Percentiles rank a stretch among this genome's conserved stretches.
These are phyloP conservation scores for Kradibia gibbosae DNA, from an alignment of 1,140 invertebrate genomes.

Conservation along the genomic window DNA sequence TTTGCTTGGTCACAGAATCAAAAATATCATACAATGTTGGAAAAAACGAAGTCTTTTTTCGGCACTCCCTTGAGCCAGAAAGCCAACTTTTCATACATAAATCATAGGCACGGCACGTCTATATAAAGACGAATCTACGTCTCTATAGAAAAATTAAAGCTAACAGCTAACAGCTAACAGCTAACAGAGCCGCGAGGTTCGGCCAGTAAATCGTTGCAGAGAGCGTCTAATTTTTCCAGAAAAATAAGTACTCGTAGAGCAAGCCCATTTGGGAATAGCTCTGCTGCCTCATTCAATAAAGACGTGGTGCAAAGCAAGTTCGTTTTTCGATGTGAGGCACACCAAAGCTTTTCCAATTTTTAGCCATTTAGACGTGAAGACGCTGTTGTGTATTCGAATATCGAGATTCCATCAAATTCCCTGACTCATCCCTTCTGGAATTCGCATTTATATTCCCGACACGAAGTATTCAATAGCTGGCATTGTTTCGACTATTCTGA, in stretches of 20 bases:
- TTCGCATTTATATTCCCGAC: conserved; percentile 35
- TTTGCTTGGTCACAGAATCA: too few species aligned
- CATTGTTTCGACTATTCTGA: conserved; percentile 22
- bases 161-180: too few species aligned
- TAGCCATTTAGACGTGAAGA: neutral
- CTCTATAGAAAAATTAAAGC: too few species aligned
- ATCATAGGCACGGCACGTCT: too few species aligned
- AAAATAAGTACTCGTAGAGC: neutral
- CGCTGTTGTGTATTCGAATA: neutral
- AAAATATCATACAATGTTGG: too few species aligned
- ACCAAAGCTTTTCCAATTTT: conserved; percentile 16
- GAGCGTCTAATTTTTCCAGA: conserved; percentile 4
- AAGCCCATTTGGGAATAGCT: conserved; percentile 11
- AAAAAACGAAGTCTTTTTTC: too few species aligned
- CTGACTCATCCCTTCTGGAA: neutral
- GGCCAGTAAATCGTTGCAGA: neutral
- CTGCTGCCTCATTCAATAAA: neutral
- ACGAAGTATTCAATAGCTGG: neutral
- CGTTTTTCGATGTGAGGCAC: neutral
- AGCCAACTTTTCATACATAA: too few species aligned
- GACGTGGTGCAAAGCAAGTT: too few species aligned
- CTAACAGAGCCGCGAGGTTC: neutral
- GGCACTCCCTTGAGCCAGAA: too few species aligned
- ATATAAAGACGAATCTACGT: too few species aligned
- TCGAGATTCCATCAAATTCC: conserved; percentile 47